Evolutionary conservation across 2,113 vertebrate genomes (phyloP), one percentile per base, ranked within the genome.

Genomic region (Syngnathus scovelli): DNA sequence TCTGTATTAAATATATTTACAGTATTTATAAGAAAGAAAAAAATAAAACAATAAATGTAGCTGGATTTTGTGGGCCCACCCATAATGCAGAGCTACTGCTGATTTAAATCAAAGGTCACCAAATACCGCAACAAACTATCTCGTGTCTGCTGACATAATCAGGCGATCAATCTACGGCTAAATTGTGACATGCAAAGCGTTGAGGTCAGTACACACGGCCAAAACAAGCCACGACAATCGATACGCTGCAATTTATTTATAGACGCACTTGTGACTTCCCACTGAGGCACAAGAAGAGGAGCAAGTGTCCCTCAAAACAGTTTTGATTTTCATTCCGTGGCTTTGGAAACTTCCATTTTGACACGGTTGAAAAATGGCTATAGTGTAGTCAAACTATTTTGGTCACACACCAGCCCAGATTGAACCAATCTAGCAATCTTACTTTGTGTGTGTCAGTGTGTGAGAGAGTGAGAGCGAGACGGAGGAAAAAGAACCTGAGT

Each of bases 221-320:
- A 72, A 78, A 84, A 83, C 82, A 80, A 82, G 64, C 71, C 46
- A 73, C 80, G 65, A 37, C 74, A 66, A 87, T 85, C 79, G 64
- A 83, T 86, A 69, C 33, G 77, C 79, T 68, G 71, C 13, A 66
- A 69, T 77, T n/a, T 88, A 87, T 87, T 85, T 79, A 80, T 82
- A 85, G 83, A 69, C 83, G 76, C 75, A 71, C 68, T 46, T 64
- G 77, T 70, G 63, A 62, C 71, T 75, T 60, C 67, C 60, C 66
- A 38, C 68, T 67, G 67, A 79, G 72, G 76, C 61, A 16, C 61
- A 62, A 64, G 49, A n/a, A 9, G 36, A 48, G 66, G 58, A 54
- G 64, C 71, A 64, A 56, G 33, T 36, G 60, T 64, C 72, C 38
- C 59, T 39, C 19, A 18, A 38, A 48, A 39, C 37, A 4, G 16